Conservation (phyloP, 1,140 invertebrate species). For the Trichonephila inaurata region DNA sequence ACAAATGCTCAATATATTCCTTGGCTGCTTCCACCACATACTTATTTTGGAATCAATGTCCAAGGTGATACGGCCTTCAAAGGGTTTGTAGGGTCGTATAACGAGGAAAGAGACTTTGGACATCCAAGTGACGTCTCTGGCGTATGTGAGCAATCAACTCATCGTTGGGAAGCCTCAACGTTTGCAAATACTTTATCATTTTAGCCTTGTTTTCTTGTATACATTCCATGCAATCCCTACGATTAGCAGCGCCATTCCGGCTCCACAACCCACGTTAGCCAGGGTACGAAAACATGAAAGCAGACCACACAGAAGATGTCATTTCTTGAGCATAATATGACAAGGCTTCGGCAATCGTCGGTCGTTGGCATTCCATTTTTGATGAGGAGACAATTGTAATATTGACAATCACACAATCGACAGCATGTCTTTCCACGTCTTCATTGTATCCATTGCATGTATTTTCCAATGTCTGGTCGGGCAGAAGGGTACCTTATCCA, state of each 20-base stretch:
- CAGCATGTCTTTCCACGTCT: not conserved
- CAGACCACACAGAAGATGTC: too few relatives aligned
- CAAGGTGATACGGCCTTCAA: not conserved
- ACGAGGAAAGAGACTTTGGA: not conserved
- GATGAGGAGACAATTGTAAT: not conserved
- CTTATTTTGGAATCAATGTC: not conserved
- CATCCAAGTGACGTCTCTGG: not conserved
- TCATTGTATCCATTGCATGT: not conserved
- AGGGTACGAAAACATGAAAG: too few relatives aligned
- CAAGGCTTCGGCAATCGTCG: not conserved
- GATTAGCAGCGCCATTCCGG: not conserved
- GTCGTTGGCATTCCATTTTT: constrained; percentile 31
- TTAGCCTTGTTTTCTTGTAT: not conserved
- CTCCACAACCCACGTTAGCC: not conserved
- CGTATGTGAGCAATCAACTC: not conserved
- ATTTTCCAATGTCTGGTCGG: not conserved
- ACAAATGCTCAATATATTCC: not conserved
- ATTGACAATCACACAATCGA: not conserved
- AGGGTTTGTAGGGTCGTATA: not conserved
- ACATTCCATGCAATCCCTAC: too few relatives aligned
- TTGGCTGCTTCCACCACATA: not conserved
- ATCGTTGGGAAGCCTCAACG: not conserved
- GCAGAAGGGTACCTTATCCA: not conserved
- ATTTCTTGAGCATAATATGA: too few relatives aligned
- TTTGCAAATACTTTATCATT: not conserved